Conservation (phyloP, 2,888 invertebrate genomes). For the Unio delphinus region DNA sequence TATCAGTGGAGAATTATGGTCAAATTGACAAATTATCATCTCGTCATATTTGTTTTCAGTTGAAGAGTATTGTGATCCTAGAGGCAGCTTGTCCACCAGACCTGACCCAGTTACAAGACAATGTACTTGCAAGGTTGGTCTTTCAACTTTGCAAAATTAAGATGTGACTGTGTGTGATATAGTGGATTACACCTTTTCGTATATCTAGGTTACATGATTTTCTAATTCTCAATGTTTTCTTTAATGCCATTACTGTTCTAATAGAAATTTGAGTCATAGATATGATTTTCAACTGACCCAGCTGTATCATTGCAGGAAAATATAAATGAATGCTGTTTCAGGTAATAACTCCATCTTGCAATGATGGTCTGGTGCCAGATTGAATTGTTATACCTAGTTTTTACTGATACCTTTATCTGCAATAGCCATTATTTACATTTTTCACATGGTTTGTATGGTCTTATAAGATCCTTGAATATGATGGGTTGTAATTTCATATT, state of each 20-base stretch:
- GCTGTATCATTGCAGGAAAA: too few relatives aligned
- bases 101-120: conserved; percentile 75
- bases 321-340: too few relatives aligned
- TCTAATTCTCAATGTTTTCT: too few relatives aligned
- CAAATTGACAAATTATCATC: background rate
- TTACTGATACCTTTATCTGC: background rate
- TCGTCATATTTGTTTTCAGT: conserved; percentile 17
- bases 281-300: too few relatives aligned
- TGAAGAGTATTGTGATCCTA: conserved; percentile 78
- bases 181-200: too few relatives aligned
- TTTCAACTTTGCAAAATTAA: background rate
- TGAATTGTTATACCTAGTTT: background rate
- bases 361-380: background rate
- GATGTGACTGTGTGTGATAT: too few relatives aligned
- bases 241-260: too few relatives aligned
- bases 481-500: background rate
- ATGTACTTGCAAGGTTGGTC: conserved; percentile 81
- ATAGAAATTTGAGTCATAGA: too few relatives aligned
- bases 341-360: too few relatives aligned
- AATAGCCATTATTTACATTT: background rate
- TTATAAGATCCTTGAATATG: background rate
- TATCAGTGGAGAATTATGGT: background rate
- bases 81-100: conserved; percentile 78
- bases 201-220: too few relatives aligned
- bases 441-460: background rate